Base-by-base conservation (phyloP, 30 jellyfish, hydroid and myxozoan species). In the Hydractinia echinata region DNA sequence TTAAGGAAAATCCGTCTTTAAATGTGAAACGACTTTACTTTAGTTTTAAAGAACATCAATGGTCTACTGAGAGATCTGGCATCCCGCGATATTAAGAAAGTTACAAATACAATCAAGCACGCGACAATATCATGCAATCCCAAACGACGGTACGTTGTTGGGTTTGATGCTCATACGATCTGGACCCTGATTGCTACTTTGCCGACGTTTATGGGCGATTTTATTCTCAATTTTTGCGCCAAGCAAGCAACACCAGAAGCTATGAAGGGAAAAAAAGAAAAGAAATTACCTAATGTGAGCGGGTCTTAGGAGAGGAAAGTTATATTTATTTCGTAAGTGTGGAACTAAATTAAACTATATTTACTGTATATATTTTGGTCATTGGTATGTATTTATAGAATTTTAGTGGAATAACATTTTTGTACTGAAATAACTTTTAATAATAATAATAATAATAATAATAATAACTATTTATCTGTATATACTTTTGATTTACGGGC, bases 91-190 rank as follows among this genome's bases (percentile, higher is more conserved):
- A 76, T 76, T 8, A 54, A 50, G 4, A 54, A 76, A 76, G 84
- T 50, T 55, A 76, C 77, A 50, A 55, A 76, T 51, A 14, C 79
- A 7, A 55, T 76, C 79, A 14, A 53, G 4, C 74, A 76, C 50
- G 84, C 84, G 19, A 19, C 54, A 78, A 0, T 76, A 51, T 20
- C 84, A 14, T 48, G 48, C 79, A 48, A 18, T 50, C 84, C 84
- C 18, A 76, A 50, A 30, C 20, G 39, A n/a, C 10, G 84, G 6
- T 76, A 76, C 77, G 77, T 76, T 13, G 55, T 54, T 20, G 84
- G 84, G 1, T 54, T 52, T 18, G 84, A 76, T 55, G 74, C 74
- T n/a, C 39, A 51, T 5, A 64, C 74, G 16, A 64, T 64, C 9
- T 64, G 74, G 74, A 64, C 39, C 4, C 4, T 51, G 10, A 51